These are phyloP conservation scores for Drosophila nigrodunni DNA, from an alignment of 1,140 invertebrate genomes.

Conservation along the genomic window DNA sequence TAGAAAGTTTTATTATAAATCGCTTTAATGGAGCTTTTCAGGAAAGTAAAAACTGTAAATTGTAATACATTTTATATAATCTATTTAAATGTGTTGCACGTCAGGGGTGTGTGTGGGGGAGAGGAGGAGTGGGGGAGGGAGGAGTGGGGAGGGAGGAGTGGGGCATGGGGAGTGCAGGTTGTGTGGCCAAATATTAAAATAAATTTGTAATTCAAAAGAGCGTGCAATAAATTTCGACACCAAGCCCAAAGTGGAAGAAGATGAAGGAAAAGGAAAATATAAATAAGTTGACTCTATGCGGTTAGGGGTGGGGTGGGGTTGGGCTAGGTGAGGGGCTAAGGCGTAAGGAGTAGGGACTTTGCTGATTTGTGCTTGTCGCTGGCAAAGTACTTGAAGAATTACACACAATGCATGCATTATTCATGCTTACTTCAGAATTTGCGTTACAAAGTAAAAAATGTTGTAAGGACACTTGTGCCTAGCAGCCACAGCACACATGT, in stretches of 20 bases:
- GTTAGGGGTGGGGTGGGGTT: neutral
- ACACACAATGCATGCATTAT: conserved; percentile 82
- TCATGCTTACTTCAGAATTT: conserved; percentile 83
- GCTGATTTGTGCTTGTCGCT: conserved; percentile 76
- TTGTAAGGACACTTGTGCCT: conserved; percentile 79
- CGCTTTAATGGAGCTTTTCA: no score
- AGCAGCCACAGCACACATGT: conserved; percentile 20
- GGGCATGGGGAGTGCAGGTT: neutral
- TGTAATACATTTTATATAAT: neutral
- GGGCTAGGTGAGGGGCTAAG: neutral
- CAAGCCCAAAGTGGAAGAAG: conserved; percentile 3
- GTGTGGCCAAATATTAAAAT: conserved; percentile 70
- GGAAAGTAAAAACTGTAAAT: neutral
- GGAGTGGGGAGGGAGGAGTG: neutral
- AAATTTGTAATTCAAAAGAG: conserved; percentile 80
- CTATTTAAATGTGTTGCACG: conserved; percentile 45
- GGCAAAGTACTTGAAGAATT: conserved; percentile 81
- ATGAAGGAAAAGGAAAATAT: conserved; percentile 58
- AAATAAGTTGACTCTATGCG: conserved; percentile 69
- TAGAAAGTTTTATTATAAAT: no score
- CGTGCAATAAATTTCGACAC: conserved; percentile 73
- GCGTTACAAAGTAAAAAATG: conserved; percentile 82
- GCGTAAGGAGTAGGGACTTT: conserved; percentile 3
- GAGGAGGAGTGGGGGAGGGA: no score
- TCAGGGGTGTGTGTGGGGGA: no score